Evolutionary conservation across 1,140 invertebrate species (phyloP), one percentile per base, ranked within the genome.

Genomic region (Metopolophium dirhodum): DNA sequence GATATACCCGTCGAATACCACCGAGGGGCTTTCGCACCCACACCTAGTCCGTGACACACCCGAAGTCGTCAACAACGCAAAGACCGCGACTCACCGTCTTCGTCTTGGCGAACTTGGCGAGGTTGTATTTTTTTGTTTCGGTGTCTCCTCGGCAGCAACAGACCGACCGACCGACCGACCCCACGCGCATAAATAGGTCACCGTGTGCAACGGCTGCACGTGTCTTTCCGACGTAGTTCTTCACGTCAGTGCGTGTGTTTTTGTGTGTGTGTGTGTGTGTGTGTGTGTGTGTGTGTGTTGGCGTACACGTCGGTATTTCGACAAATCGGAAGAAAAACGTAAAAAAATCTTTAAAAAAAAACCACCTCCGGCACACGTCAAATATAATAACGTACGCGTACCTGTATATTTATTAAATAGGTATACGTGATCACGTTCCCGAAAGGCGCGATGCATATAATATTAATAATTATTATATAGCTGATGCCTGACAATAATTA

Each of bases 41-140:
- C 88, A 90, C 23, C 88, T 37, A 90, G 88, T 61, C 88, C 88
- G 54, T 90, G 88, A 90, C 88, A 90, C 88, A 49, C 87, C 87
- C 87, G 49, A 51, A 49, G 87, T 54, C 87, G 45, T 51, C 83
- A 41, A 85, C 41, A 85, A 37, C 37, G 37, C 20, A 83, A 83
- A 41, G 37, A 86, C 83, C 8, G 26, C 22, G 8, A 30, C 22
- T 86, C 82, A 9, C 37, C 41, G 83, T 37, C 41, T 41, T 85
- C 83, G 37, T 85, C 37, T 85, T 26, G 7, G 37, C 22, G 8
- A 45, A 85, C 82, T 45, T 11, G 22, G 35, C 37, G 83, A 85
- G 83, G 83, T 85, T 85, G 9, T 41, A n/a, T n/a, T n/a, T 77
- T 77, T 68, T 14, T 3, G 11, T 68, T 68, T 68, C 3, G 11